A percentile compares a stretch with the other conserved stretches of the same genome.
Conservation (phyloP, 2,888 invertebrate species). For the Acleris holmiana region DNA sequence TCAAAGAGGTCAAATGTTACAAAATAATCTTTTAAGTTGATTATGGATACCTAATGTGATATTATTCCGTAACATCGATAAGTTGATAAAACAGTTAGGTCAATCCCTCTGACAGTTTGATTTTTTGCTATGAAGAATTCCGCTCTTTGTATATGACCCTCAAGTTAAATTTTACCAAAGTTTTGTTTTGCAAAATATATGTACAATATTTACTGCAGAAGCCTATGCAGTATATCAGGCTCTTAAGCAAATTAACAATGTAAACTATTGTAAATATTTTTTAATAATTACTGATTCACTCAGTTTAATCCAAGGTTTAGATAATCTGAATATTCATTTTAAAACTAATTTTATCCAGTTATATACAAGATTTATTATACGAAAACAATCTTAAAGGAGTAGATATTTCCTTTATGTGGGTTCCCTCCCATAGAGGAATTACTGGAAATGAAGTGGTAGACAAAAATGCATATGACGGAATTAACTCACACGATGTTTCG, state of each 20-base stretch:
- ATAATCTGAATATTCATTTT: constrained; percentile 4
- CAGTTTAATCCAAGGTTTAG: constrained; percentile 2
- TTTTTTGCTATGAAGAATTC: too few relatives aligned
- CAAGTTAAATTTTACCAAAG: not conserved
- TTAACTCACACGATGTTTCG: not conserved
- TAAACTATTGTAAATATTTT: constrained; percentile 3
- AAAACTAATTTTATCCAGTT: constrained; percentile 6
- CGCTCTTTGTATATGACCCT: constrained; percentile 1
- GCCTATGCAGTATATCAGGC: constrained; percentile 9
- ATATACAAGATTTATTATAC: not conserved
- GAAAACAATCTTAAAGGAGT: not conserved
- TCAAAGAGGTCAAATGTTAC: too few relatives aligned
- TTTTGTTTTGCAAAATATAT: not conserved
- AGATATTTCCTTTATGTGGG: not conserved
- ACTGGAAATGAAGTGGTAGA: constrained; percentile 1
- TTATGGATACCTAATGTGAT: too few relatives aligned
- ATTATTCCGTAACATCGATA: too few relatives aligned
- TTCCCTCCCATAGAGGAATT: not conserved
- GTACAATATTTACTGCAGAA: constrained; percentile 12
- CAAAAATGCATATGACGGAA: not conserved
- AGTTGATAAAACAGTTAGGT: too few relatives aligned
- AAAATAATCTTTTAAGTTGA: too few relatives aligned
- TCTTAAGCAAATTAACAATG: not conserved
- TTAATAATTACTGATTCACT: constrained; percentile 4
- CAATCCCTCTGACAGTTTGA: too few relatives aligned